Evolutionary conservation across 1,140 invertebrate species (phyloP).

Genomic region (Drosophila pectinifera): DNA sequence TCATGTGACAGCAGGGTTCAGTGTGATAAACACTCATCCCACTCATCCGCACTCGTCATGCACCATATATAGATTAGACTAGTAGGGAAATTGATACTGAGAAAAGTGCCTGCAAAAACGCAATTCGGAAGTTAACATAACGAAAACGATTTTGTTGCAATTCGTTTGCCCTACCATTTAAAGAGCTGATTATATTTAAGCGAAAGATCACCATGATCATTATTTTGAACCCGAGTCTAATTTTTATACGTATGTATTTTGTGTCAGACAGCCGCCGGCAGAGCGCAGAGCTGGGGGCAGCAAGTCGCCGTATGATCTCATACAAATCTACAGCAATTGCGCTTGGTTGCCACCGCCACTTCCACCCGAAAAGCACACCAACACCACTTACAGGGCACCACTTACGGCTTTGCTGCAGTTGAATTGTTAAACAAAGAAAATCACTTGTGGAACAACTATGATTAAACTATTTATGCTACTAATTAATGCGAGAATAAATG

Average conservation of each 20-base stretch:
- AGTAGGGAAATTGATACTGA: constrained; percentile 89
- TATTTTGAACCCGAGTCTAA: constrained; percentile 18
- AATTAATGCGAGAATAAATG: constrained; percentile 79
- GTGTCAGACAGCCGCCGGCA: constrained; percentile 5
- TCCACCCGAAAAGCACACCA: background rate
- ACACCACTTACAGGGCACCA: constrained; percentile 15
- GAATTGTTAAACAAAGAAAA: constrained; percentile 55
- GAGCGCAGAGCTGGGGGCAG: constrained; percentile 6
- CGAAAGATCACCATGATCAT: constrained; percentile 11
- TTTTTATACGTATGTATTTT: constrained; percentile 49
- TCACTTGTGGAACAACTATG: constrained; percentile 42
- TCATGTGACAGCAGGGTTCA: constrained; percentile 51
- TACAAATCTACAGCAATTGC: constrained; percentile 56
- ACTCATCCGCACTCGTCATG: constrained; percentile 30
- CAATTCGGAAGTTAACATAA: constrained; percentile 50
- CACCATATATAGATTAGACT: constrained; percentile 43
- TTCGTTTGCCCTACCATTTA: constrained; percentile 19
- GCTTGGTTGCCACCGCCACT: constrained; percentile 30
- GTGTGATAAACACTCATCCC: constrained; percentile 6
- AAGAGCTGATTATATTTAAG: constrained; percentile 60
- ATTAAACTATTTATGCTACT: constrained; percentile 77
- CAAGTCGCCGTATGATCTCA: constrained; percentile 68
- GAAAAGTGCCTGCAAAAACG: constrained; percentile 88
- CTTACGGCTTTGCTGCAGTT: constrained; percentile 36
- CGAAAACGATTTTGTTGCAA: constrained; percentile 30